Evolutionary conservation across 2,888 invertebrate species (phyloP).

Genomic region (Chymomyza procnemis): DNA sequence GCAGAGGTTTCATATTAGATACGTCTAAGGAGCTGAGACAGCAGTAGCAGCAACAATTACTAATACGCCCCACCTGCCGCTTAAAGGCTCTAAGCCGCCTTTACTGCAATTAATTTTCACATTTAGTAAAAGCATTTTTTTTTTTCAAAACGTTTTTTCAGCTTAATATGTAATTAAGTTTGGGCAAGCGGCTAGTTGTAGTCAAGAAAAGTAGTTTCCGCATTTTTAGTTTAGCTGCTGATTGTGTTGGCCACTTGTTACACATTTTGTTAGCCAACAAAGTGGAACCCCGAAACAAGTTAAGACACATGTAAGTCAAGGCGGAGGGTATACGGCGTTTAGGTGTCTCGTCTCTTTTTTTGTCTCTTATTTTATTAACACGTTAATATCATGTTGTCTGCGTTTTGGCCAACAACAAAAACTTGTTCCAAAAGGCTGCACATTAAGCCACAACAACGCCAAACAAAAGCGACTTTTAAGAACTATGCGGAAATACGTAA

Average conservation of each 20-base stretch:
- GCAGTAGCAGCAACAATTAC: conserved; percentile 8
- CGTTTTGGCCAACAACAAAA: conserved; percentile 32
- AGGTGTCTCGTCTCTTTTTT: background rate
- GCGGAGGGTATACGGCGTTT: conserved; percentile 13
- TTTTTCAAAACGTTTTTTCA: background rate
- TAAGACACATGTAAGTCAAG: conserved; percentile 30
- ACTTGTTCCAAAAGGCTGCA: conserved; percentile 54
- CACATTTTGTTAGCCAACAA: conserved; percentile 42
- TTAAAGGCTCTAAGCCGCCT: background rate
- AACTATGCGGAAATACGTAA: conserved; percentile 62
- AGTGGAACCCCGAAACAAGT: conserved; percentile 61
- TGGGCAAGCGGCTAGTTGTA: too few relatives aligned
- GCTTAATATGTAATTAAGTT: background rate
- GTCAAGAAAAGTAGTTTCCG: conserved; percentile 1
- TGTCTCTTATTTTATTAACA: conserved; percentile 58
- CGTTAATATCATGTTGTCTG: conserved; percentile 41
- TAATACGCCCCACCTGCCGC: conserved; percentile 31
- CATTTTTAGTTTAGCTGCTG: conserved; percentile 19
- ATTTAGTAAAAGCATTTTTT: conserved; percentile 24
- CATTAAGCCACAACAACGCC: conserved; percentile 16
- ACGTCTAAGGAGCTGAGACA: conserved; percentile 27
- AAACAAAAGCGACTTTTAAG: conserved; percentile 36
- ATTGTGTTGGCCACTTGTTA: conserved; percentile 2
- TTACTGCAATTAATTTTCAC: conserved; percentile 55
- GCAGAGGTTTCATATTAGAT: conserved; percentile 71